Evolutionary conservation across 2,888 invertebrate species (phyloP), one percentile per base, ranked within the genome.

Genomic region (Phasia obesa): DNA sequence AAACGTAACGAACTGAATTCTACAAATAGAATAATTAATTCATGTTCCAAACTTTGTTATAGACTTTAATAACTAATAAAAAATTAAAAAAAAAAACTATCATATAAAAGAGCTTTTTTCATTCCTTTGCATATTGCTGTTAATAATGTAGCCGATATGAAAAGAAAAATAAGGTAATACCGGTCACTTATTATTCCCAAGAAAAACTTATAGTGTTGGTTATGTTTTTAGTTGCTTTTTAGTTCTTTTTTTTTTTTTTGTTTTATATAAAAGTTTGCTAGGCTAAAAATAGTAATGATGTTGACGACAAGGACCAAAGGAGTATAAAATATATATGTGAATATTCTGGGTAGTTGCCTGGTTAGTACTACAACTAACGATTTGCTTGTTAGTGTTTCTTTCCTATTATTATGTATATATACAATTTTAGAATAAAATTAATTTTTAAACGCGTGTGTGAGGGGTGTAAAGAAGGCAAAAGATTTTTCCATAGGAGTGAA

Each of bases 121-220:
- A 27, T 59, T 23, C 19, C 21, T 51, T 65, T 53, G 25, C 55
- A 17, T 38, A 7, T 49, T 38, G 25, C 47, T 53, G 60, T 19
- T 21, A 42, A 17, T 25, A n/a, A n/a, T n/a, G n/a, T n/a, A 62
- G 73, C 35, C 35, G 3, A 35, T 42, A 62, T 70, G 51, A 44
- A 53, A 47, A n/a, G 53, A 17, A 27, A 62, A 25, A 44, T 21
- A 73, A 71, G 51, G 53, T 53, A 49, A 75, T 27, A 64, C 44
- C 42, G 70, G 60, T 79, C 65, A 71, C 75, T 62, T n/a, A 53
- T 60, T 70, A 75, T 82, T 82, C 74, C 78, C 70, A 55, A 42
- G 75, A 60, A 75, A 65, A 83, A 70, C 75, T 75, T 79, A 83
- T 79, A 83, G 67, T 60, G 65, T 78, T 82, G 62, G 57, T 62